Conservation (phyloP, 2,113 vertebrate species). For the Mellivora capensis region DNA sequence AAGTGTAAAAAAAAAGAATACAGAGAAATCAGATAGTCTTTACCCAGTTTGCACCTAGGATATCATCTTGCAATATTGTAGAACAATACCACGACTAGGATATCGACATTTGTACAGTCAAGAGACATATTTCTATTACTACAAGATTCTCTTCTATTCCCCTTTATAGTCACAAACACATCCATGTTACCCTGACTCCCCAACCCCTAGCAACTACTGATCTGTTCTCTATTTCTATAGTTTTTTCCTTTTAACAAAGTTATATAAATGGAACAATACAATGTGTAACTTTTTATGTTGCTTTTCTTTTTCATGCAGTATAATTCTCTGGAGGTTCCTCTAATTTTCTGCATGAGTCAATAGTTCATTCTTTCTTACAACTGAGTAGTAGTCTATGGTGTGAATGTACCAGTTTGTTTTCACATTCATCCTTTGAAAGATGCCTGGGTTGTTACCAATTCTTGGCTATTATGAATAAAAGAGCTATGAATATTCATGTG, state of each 20-base stretch:
- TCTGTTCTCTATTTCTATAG: not conserved
- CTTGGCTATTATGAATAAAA: not conserved
- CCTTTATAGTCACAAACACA: not conserved
- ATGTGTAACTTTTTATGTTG: not conserved
- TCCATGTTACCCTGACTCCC: not conserved
- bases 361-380: not conserved
- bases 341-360: not conserved
- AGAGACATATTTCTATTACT: not conserved
- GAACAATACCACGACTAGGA: not conserved
- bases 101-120: not conserved
- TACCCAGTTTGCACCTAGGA: not conserved
- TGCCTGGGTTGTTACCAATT: not conserved
- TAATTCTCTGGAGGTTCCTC: not conserved
- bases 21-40: not conserved
- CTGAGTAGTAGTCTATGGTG: not conserved
- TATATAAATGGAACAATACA: not conserved
- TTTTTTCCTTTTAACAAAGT: not conserved
- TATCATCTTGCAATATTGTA: not conserved
- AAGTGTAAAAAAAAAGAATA: not conserved
- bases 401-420: not conserved
- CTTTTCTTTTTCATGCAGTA: not conserved
- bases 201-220: not conserved
- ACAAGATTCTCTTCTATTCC: not conserved
- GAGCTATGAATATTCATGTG: not conserved
- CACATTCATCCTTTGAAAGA: not conserved